Percentiles rank a stretch among this genome's conserved stretches.
These are phyloP conservation scores for Drosophila santomea DNA, from an alignment of 1,140 invertebrate species.

Conservation along the genomic window DNA sequence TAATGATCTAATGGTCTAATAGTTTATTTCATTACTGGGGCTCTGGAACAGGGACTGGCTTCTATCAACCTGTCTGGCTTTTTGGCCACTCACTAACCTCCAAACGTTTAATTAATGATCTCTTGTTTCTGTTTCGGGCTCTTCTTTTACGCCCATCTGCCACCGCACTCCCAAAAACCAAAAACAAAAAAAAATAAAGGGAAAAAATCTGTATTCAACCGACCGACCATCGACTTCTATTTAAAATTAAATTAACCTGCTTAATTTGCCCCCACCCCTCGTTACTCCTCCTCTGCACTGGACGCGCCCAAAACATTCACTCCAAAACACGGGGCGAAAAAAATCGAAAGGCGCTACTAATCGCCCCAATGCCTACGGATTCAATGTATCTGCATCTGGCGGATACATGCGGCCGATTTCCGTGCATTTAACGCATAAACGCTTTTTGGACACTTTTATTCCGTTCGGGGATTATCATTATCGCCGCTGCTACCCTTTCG, in stretches of 20 bases:
- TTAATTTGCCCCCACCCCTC: slow-evolving; percentile 67
- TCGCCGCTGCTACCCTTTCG: slow-evolving; percentile 65
- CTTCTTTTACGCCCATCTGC: slow-evolving; percentile 76
- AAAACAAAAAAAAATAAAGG: slow-evolving; percentile 2
- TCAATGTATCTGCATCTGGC: slow-evolving; percentile 60
- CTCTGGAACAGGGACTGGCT: slow-evolving; percentile 44
- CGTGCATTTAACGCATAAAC: slow-evolving; percentile 79
- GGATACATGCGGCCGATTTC: slow-evolving; percentile 48
- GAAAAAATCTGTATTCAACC: background rate
- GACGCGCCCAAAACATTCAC: slow-evolving; percentile 81
- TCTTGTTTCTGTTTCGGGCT: slow-evolving; percentile 47
- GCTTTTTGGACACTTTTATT: slow-evolving; percentile 54
- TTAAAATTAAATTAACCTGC: slow-evolving; percentile 83
- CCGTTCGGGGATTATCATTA: slow-evolving; percentile 41
- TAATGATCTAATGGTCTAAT: slow-evolving; percentile 54
- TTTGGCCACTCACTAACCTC: slow-evolving; percentile 71
- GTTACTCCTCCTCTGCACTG: slow-evolving; percentile 13
- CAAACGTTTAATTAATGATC: slow-evolving; percentile 76
- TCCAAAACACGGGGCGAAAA: slow-evolving; percentile 33
- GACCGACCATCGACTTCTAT: slow-evolving; percentile 72
- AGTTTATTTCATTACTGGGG: slow-evolving; percentile 31
- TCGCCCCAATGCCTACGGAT: slow-evolving; percentile 69
- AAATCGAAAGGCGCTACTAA: slow-evolving; percentile 83
- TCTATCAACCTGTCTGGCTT: slow-evolving; percentile 60
- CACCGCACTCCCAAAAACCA: slow-evolving; percentile 41